Evolutionary conservation across 2,113 vertebrate genomes (phyloP).

Genomic region (Petaurus breviceps): DNA sequence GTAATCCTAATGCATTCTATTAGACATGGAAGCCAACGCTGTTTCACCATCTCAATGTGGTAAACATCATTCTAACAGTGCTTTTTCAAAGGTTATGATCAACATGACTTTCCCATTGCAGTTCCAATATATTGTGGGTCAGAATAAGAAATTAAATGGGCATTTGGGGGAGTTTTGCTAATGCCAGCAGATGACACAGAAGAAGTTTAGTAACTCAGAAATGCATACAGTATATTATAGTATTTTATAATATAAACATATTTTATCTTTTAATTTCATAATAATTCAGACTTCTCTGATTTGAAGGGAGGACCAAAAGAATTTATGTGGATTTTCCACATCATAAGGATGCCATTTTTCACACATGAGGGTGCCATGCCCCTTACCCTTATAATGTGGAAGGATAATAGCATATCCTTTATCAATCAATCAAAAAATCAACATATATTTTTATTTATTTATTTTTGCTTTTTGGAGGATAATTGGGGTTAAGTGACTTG

Average conservation of each 20-base stretch:
- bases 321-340: not conserved
- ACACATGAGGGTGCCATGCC: not conserved
- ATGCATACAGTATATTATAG: not conserved
- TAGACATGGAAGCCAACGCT: not conserved
- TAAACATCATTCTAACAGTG: not conserved
- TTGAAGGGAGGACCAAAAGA: not conserved
- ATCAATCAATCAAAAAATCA: not conserved
- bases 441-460: not conserved
- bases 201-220: not conserved
- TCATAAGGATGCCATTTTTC: no score
- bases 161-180: not conserved
- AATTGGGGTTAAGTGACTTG: no score
- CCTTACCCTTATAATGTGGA: no score
- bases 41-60: not conserved
- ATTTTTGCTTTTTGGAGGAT: no score
- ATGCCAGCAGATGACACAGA: not conserved
- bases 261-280: not conserved
- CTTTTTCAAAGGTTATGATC: slow-evolving; percentile 18
- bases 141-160: no score
- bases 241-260: not conserved
- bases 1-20: not conserved
- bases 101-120: not conserved
- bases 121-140: not conserved
- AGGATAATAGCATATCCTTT: not conserved
- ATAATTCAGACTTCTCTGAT: not conserved